Evolutionary conservation across 2,797 vertebrate species (phyloP), one percentile per base, ranked within the genome.

Genomic region (Scarus forsteni): DNA sequence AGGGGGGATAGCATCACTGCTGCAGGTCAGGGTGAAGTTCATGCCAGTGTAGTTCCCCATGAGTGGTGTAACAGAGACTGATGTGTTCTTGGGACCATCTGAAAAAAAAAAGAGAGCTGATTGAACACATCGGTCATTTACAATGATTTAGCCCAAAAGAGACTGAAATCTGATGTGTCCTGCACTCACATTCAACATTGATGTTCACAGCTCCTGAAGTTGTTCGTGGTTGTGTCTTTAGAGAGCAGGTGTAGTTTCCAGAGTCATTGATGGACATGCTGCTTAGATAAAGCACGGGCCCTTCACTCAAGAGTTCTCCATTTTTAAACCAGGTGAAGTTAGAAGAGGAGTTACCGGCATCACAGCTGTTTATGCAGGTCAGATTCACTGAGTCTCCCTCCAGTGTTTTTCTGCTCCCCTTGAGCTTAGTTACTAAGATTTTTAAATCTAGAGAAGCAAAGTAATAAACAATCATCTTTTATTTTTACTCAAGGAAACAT

Each of bases 171-270:
- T 44, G 27, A 27, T 18, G 5, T 44, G 35, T 27, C 27, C 3
- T 5, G 0, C 52, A 80, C 85, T 89, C 44, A 90, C 87, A 66
- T 82, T 85, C 78, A 50, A 85, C 85, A 57, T 77, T 13, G 3
- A 90, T 60, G 8, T 15, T 8, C 6, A 38, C 1, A 36, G 53
- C 49, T 40, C 1, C 8, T 45, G 86, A 85, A 35, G 19, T 53
- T 11, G 42, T 34, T 48, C 8, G 15, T 0, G 6, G 38, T 39
- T 67, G 43, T n/a, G n/a, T 19, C 53, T 80, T 78, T 1, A 85
- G 49, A 34, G 80, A 79, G 51, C 82, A 89, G 8, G 60, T 18
- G 66, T 87, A 89, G 56, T 80, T 88, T 71, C 87, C 86, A 38
- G 84, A 86, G 58, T 62, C 15, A 45, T 19, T 11, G 1, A 4